Evolutionary conservation across 2,113 vertebrate species (phyloP), one percentile per base, ranked within the genome.

Genomic region (Xenopus laevis): DNA sequence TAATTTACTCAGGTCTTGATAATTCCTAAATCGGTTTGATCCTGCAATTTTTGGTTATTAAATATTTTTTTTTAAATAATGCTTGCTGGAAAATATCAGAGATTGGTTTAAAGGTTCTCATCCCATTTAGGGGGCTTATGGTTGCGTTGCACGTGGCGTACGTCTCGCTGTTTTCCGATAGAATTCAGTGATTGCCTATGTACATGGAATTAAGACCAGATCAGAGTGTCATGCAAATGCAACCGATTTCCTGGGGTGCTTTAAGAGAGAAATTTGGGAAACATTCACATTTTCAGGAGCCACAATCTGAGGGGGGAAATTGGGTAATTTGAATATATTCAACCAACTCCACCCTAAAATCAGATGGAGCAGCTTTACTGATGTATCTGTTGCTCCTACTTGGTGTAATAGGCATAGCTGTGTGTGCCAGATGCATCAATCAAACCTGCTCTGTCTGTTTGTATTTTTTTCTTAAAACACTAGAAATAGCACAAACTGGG

Each of bases 1-100:
- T 69, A 23, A 77, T 70, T 69, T 70, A 69, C 74, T 77, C 74
- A 70, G 74, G 74, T 55, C 18, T 64, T 47, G 23, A 52, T 45
- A 60, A 63, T 45, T 45, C 44, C 61, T 20, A 17, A 44, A 53
- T 45, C 55, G 10, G 44, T 64, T 50, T 63, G 59, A 52, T 23
- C 46, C 27, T 60, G n/a, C 30, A 40, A 27, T 27, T 73, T 10
- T 50, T 17, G 12, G 18, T 65, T n/a, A 46, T 46, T 5, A 7
- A 50, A 7, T n/a, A n/a, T 27, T 45, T 65, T 20, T 46, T 40
- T 40, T 7, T 4, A 65, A 64, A 46, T 65, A 65, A 46, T 18
- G 11, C 13, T 65, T 46, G 63, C 63, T 44, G 33, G 33, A 20
- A 45, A 13, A 44, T 46, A 65, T 18, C n/a, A 2, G 20, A 23